Percentiles rank a stretch among this genome's conserved stretches.
These are phyloP conservation scores for Drosophila santomea DNA, from an alignment of 1,140 invertebrate species.

Conservation along the genomic window DNA sequence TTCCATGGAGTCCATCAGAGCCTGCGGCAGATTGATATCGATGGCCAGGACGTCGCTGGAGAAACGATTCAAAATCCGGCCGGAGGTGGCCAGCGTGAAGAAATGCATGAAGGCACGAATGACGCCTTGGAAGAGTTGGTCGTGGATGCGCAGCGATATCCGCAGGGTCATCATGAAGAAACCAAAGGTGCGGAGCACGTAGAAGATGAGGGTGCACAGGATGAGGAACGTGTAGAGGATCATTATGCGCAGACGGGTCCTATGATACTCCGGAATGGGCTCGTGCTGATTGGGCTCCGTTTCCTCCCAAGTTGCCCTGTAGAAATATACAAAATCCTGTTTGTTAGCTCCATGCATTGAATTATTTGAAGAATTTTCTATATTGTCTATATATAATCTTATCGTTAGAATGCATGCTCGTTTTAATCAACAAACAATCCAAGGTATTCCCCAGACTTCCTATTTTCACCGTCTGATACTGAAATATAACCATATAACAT, in stretches of 20 bases:
- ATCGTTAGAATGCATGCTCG: neutral
- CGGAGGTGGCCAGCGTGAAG: conserved; percentile 94
- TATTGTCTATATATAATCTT: neutral
- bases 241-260: conserved; percentile 52
- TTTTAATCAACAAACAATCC: neutral
- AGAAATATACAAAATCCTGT: conserved; percentile 5
- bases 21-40: conserved; percentile 92
- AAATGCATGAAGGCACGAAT: conserved; percentile 93
- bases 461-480: conserved; percentile 6
- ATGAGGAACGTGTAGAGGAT: conserved; percentile 68
- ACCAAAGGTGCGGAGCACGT: conserved; percentile 87
- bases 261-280: conserved; percentile 45
- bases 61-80: conserved; percentile 93
- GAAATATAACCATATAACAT: conserved; percentile 24
- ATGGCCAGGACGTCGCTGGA: conserved; percentile 93
- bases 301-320: conserved; percentile 83
- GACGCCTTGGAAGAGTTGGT: conserved; percentile 93
- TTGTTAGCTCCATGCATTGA: neutral
- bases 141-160: conserved; percentile 92
- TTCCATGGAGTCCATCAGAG: conserved; percentile 90
- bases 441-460: neutral
- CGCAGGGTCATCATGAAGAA: conserved; percentile 93
- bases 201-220: conserved; percentile 64
- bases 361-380: neutral
- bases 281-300: conserved; percentile 62